These are phyloP conservation scores for Prorops nasuta DNA, from an alignment of 1,140 invertebrate species.

Conservation along the genomic window DNA sequence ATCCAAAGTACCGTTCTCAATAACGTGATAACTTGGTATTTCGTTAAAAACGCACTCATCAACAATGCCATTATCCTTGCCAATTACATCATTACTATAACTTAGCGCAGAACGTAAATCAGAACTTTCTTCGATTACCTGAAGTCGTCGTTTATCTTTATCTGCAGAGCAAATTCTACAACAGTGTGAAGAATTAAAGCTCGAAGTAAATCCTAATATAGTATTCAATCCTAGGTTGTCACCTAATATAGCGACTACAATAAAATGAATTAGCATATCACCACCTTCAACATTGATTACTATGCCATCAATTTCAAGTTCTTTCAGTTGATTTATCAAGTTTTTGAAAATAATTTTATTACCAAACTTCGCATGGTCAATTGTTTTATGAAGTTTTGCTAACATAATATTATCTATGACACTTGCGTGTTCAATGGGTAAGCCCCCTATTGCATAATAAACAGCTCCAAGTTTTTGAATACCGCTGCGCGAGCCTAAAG, in stretches of 20 bases:
- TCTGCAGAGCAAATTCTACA: slow-evolving; percentile 8
- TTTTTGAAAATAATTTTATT: slow-evolving; percentile 7
- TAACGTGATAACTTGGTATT: slow-evolving; percentile 2
- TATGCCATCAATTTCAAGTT: slow-evolving; percentile 13
- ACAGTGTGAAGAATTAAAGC: slow-evolving; percentile 11
- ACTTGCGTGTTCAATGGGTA: slow-evolving; percentile 14
- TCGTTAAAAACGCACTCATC: not conserved
- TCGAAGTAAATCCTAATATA: slow-evolving; percentile 7
- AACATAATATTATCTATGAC: slow-evolving; percentile 21
- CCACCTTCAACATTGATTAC: slow-evolving; percentile 5
- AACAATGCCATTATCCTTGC: not conserved
- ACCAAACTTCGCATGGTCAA: slow-evolving; percentile 10
- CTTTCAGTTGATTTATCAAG: slow-evolving; percentile 13
- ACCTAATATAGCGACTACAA: slow-evolving; percentile 1
- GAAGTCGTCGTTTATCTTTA: not conserved
- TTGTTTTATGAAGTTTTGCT: slow-evolving; percentile 8
- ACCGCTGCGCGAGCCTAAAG: slow-evolving; percentile 15
- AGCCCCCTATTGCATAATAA: slow-evolving; percentile 11
- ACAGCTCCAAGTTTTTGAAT: slow-evolving; percentile 16
- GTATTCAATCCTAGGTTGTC: slow-evolving; percentile 14
- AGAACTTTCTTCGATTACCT: slow-evolving; percentile 2
- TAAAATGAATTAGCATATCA: slow-evolving; percentile 9
- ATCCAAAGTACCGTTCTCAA: slow-evolving; percentile 10
- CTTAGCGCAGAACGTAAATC: slow-evolving; percentile 2
- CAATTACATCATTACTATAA: not conserved